Percentiles rank a stretch among this genome's conserved stretches.
Conservation (phyloP, 2,113 vertebrate species). For the Serinus canaria region DNA sequence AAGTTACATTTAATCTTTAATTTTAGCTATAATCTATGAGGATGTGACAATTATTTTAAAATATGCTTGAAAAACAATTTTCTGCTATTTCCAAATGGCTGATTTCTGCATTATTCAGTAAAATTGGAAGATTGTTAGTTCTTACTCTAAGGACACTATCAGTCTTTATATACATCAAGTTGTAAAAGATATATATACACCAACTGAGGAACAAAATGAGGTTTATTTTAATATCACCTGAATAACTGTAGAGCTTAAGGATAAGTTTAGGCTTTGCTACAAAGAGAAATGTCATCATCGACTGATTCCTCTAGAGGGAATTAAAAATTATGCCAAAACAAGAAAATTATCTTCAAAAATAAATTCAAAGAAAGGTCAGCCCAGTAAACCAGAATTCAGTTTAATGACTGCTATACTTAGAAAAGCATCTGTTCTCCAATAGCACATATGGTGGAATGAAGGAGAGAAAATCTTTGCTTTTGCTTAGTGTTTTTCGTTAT, state of each 20-base stretch:
- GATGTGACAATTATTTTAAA: neutral
- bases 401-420: slow-evolving; percentile 16
- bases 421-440: slow-evolving; percentile 1
- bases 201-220: neutral
- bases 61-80: neutral
- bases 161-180: neutral
- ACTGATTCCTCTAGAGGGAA: neutral
- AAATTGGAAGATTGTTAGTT: neutral
- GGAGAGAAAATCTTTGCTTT: neutral
- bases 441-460: neutral
- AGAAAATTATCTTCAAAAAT: neutral
- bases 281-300: neutral
- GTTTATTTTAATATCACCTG: neutral
- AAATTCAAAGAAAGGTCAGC: slow-evolving; percentile 31
- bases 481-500: neutral
- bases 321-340: neutral
- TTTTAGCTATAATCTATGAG: neutral
- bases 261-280: neutral
- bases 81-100: neutral
- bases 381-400: neutral
- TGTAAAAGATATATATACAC: neutral
- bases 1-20: neutral
- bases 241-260: neutral
- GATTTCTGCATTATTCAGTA: neutral
- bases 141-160: neutral